phyloP scores from a whole-genome alignment of 2,888 invertebrate species.

The Nysson spinosus region DNA sequence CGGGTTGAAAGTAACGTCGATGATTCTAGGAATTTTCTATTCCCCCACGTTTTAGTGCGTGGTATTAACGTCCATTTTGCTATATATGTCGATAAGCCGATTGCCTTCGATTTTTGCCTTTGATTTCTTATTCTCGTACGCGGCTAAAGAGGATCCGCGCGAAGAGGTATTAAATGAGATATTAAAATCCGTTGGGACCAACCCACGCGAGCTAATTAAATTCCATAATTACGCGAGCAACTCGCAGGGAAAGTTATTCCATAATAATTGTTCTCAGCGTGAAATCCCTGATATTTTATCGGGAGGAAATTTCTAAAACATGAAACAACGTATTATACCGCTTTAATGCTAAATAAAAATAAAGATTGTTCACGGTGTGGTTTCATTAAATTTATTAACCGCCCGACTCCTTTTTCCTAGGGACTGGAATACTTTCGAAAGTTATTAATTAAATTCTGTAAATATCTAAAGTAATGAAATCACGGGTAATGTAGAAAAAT shows the following conservation, averaged over 20 bases:
- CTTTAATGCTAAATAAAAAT: conserved; percentile 23
- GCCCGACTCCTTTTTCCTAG: too few species aligned
- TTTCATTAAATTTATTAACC: too few species aligned
- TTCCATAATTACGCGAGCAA: conserved; percentile 34
- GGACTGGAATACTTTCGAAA: too few species aligned
- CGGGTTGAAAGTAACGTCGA: too few species aligned
- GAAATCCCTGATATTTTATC: conserved; percentile 6
- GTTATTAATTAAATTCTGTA: too few species aligned
- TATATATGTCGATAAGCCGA: conserved; percentile 40
- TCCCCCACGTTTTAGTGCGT: not conserved
- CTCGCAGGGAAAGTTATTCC: conserved; percentile 20
- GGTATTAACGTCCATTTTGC: conserved; percentile 22
- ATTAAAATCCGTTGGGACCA: conserved; percentile 49
- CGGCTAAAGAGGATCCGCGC: conserved; percentile 1
- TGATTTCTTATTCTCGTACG: conserved; percentile 20
- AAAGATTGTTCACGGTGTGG: too few species aligned
- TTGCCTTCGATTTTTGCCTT: conserved; percentile 38
- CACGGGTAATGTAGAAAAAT: too few species aligned
- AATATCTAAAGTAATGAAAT: too few species aligned
- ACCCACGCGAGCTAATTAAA: conserved; percentile 44
- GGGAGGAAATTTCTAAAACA: conserved; percentile 3
- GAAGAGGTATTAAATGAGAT: conserved; percentile 14
- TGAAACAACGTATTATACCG: conserved; percentile 11
- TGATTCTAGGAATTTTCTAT: conserved; percentile 8
- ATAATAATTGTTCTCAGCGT: conserved; percentile 15